These are phyloP conservation scores for Prolemur simus DNA, from an alignment of 2,113 vertebrate genomes.

Conservation along the genomic window DNA sequence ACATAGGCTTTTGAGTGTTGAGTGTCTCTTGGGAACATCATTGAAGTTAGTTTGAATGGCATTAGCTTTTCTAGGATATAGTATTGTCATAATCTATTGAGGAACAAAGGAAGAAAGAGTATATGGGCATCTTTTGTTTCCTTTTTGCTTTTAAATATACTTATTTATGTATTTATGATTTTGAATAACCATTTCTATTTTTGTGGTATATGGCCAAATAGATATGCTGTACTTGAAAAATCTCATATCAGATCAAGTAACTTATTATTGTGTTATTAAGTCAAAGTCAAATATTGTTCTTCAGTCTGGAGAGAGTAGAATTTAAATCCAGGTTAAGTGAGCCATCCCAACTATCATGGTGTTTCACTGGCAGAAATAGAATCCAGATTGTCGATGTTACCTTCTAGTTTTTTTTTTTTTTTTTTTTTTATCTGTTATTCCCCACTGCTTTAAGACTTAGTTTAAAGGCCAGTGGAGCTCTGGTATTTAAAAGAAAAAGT, in stretches of 20 bases:
- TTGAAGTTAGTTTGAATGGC: not conserved
- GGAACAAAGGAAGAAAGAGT: constrained; percentile 25
- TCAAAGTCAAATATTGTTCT: constrained; percentile 38
- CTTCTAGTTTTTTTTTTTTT: constrained; percentile 56
- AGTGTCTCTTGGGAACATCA: not conserved
- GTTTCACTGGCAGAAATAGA: constrained; percentile 60
- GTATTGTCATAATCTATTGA: not conserved
- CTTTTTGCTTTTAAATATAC: constrained; percentile 30
- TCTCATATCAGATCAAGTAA: not conserved
- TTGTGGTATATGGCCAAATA: not conserved
- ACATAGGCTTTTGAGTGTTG: not conserved
- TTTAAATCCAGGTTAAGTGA: constrained; percentile 57
- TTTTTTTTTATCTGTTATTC: constrained; percentile 64
- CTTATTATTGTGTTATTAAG: constrained; percentile 23
- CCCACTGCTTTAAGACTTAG: constrained; percentile 76
- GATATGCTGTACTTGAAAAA: not conserved
- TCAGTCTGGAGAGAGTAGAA: not conserved
- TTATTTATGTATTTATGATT: constrained; percentile 41
- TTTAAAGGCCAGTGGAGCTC: constrained; percentile 72
- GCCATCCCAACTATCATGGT: constrained; percentile 36
- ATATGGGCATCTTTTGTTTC: not conserved
- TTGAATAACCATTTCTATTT: constrained; percentile 39
- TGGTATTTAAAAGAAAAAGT: constrained; percentile 75
- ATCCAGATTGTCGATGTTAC: constrained; percentile 69
- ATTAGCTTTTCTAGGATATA: not conserved